A percentile compares a stretch with the other conserved stretches of the same genome.
Conservation (phyloP, 2,113 vertebrate genomes). For the Danio rerio region GRCz12tu NC_133182.1:21048501-21049000, state of each 20-base stretch:
- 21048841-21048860: no score
- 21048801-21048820: no score
- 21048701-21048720: conserved; percentile 2
- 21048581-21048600: not conserved
- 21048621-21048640: not conserved
- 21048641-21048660: not conserved
- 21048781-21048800: not conserved
- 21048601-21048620: not conserved
- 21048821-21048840: no score
- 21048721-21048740: not conserved
- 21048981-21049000: not conserved
- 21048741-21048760: not conserved
- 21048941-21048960: not conserved
- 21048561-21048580: conserved; percentile 3
- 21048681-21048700: not conserved
- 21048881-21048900: no score
- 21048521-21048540: not conserved
- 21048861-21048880: no score
- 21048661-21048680: not conserved
- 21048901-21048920: not conserved
- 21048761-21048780: not conserved
- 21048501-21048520: conserved; percentile 3
- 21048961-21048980: not conserved
- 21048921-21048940: not conserved
- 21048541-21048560: no score